Conservation (phyloP, 2,888 invertebrate genomes). For the Venusia cambrica region DNA sequence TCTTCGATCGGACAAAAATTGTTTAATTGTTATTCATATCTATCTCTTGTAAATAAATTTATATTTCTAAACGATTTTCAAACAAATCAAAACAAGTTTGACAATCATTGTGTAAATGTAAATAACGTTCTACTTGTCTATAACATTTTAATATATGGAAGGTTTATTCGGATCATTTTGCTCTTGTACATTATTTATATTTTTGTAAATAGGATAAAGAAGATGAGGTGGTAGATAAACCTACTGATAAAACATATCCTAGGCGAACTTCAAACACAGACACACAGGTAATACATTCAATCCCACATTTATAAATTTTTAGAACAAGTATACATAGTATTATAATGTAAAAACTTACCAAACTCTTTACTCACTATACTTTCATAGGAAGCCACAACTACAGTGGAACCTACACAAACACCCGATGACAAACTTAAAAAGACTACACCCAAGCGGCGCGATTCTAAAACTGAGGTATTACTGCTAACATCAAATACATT, state of each 20-base stretch:
- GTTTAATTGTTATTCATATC: conserved; percentile 25
- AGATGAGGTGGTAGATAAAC: conserved; percentile 61
- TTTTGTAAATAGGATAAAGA: conserved; percentile 70
- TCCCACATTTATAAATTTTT: conserved; percentile 29
- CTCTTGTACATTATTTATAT: conserved; percentile 30
- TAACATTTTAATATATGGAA: conserved; percentile 15
- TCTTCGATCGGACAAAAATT: conserved; percentile 1
- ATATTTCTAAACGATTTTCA: conserved; percentile 39
- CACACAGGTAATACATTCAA: conserved; percentile 48
- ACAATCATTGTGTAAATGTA: conserved; percentile 45
- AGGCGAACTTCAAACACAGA: conserved; percentile 71
- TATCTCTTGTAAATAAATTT: conserved; percentile 43
- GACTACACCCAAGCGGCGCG: conserved; percentile 36
- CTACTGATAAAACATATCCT: conserved; percentile 61
- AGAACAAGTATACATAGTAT: conserved; percentile 1
- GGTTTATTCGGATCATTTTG: too few relatives aligned
- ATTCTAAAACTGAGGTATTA: conserved; percentile 53
- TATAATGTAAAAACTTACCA: conserved; percentile 11
- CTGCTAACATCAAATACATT: neutral
- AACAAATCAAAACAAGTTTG: conserved; percentile 41
- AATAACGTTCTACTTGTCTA: conserved; percentile 41
- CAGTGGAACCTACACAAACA: conserved; percentile 42
- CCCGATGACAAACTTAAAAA: conserved; percentile 38
- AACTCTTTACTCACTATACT: too few relatives aligned
- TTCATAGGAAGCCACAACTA: too few relatives aligned